A percentile compares a stretch with the other conserved stretches of the same genome.
These are phyloP conservation scores for Bombus sylvicola DNA, from an alignment of 1,140 invertebrate genomes.

Conservation along the genomic window DNA sequence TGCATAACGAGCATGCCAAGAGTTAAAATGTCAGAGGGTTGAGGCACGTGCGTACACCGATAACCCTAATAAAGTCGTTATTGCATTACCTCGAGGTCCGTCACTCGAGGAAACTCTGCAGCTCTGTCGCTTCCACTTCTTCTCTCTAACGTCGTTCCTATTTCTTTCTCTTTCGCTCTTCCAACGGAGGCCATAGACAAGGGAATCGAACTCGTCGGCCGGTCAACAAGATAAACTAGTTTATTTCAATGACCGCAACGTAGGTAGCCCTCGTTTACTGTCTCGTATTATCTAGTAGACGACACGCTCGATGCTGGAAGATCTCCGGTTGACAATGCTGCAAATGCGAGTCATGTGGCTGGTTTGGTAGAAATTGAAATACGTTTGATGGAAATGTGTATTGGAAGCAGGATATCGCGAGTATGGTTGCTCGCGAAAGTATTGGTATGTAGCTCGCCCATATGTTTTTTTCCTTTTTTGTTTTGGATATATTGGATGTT, in stretches of 20 bases:
- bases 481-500: too few species aligned
- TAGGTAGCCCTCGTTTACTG: neutral
- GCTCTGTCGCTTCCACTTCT: neutral
- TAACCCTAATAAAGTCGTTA: constrained; percentile 69
- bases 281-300: neutral
- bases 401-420: too few species aligned
- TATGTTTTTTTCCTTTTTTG: too few species aligned
- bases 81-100: constrained; percentile 37
- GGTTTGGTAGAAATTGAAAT: too few species aligned
- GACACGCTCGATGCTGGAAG: neutral
- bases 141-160: neutral
- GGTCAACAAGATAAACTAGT: constrained; percentile 41
- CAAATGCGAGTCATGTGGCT: too few species aligned
- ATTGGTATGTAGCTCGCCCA: too few species aligned
- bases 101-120: constrained; percentile 3
- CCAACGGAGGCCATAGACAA: neutral
- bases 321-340: too few species aligned
- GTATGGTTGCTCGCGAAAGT: too few species aligned
- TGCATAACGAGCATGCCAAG: constrained; percentile 51
- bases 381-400: too few species aligned
- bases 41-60: constrained; percentile 60
- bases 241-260: constrained; percentile 26
- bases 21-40: constrained; percentile 69
- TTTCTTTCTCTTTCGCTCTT: neutral
- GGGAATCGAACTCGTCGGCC: constrained; percentile 16